Conservation (phyloP, 2,888 invertebrate genomes). For the Lypha dubia region DNA sequence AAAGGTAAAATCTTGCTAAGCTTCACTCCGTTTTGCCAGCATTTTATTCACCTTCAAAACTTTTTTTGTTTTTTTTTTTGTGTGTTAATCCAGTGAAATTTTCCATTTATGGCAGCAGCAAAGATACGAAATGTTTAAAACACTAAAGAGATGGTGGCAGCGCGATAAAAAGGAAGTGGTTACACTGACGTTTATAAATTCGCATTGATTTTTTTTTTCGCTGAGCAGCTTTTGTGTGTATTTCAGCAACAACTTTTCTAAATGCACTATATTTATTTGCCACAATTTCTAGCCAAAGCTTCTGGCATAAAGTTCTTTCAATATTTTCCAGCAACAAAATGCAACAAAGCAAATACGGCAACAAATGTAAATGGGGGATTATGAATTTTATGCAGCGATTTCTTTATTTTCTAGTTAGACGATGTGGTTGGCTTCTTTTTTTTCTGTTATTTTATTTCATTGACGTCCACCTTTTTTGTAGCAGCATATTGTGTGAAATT, state of each 20-base stretch:
- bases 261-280: constrained; percentile 59
- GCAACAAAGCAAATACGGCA: constrained; percentile 5
- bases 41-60: background rate
- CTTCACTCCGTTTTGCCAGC: background rate
- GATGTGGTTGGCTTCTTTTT: background rate
- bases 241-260: background rate
- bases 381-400: constrained; percentile 43
- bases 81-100: constrained; percentile 8
- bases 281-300: constrained; percentile 60
- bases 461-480: background rate
- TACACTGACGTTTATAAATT: constrained; percentile 16
- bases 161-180: constrained; percentile 39
- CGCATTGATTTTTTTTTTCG: constrained; percentile 2
- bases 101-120: constrained; percentile 12
- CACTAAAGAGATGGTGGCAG: background rate
- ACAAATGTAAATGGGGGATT: constrained; percentile 39
- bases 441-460: background rate
- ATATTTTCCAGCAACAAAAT: constrained; percentile 44
- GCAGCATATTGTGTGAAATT: background rate
- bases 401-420: background rate
- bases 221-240: background rate
- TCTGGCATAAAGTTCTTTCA: constrained; percentile 64
- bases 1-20: background rate
- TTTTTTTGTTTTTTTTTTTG: background rate
- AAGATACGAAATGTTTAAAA: constrained; percentile 21